Conservation (phyloP, 2,888 invertebrate species). For the Elgonia sp. region DNA sequence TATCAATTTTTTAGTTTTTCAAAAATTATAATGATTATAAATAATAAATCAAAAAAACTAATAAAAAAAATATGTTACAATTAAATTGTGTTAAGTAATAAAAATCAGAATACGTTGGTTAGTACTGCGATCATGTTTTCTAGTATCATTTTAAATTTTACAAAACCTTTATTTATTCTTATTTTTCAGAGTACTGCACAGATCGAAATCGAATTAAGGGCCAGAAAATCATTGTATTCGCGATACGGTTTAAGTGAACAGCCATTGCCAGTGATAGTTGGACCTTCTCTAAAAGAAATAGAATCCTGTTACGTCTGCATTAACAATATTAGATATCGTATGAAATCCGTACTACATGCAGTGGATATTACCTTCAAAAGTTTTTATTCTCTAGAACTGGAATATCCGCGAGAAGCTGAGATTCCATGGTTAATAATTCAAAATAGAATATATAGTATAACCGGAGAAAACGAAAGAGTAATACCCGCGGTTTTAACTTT, state of each 20-base stretch:
- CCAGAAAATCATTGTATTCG: background rate
- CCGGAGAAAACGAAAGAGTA: constrained; percentile 81
- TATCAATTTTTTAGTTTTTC: too few relatives aligned
- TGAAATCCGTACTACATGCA: background rate
- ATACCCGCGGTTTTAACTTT: constrained; percentile 9
- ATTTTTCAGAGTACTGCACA: constrained; percentile 13
- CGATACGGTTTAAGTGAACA: constrained; percentile 1
- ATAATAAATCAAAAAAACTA: too few relatives aligned
- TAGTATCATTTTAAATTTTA: too few relatives aligned
- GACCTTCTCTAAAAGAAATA: background rate
- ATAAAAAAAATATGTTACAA: too few relatives aligned
- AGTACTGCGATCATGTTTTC: too few relatives aligned
- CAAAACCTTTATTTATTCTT: too few relatives aligned
- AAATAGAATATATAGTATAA: constrained; percentile 17
- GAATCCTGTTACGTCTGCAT: too few relatives aligned
- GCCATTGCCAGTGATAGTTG: constrained; percentile 18
- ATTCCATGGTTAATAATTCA: constrained; percentile 5
- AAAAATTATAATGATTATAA: too few relatives aligned
- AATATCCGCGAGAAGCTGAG: constrained; percentile 5
- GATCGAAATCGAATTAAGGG: constrained; percentile 17
- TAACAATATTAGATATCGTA: constrained; percentile 2
- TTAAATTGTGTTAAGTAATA: too few relatives aligned
- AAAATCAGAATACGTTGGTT: too few relatives aligned
- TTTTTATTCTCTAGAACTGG: constrained; percentile 15
- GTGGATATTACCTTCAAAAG: constrained; percentile 15